A percentile compares a stretch with the other conserved stretches of the same genome.
phyloP scores from a whole-genome alignment of 2,113 vertebrate genomes.

The Trichechus manatus region DNA sequence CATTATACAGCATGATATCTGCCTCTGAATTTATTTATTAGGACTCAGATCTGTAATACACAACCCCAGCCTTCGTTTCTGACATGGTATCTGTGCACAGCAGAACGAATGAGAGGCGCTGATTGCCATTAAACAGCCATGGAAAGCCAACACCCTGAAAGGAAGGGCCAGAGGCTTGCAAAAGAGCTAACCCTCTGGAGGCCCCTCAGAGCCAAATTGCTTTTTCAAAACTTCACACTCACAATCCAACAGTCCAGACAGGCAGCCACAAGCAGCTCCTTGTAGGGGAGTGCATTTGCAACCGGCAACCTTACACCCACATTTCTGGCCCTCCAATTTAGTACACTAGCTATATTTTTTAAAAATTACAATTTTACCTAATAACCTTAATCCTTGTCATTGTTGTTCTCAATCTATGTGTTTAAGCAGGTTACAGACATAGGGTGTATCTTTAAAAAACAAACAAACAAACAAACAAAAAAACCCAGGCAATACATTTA shows the following conservation, averaged over 20 bases:
- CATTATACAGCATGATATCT: conserved; percentile 71
- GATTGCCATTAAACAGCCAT: conserved; percentile 57
- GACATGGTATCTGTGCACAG: conserved; percentile 40
- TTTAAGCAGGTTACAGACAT: conserved; percentile 20
- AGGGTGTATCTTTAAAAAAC: background rate
- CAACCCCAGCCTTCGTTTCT: conserved; percentile 64
- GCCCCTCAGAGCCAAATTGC: conserved; percentile 68
- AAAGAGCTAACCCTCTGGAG: conserved; percentile 48
- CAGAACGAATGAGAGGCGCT: background rate
- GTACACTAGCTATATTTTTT: background rate
- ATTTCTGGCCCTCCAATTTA: conserved; percentile 65
- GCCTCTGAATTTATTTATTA: conserved; percentile 81
- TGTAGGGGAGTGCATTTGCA: conserved; percentile 4
- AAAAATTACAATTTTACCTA: conserved; percentile 64
- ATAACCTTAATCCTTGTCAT: conserved; percentile 45
- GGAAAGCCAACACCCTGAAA: conserved; percentile 63
- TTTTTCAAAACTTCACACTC: conserved; percentile 78
- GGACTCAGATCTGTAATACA: conserved; percentile 75
- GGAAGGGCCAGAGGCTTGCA: conserved; percentile 52
- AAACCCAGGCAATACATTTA: background rate
- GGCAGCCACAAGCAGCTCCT: conserved; percentile 64
- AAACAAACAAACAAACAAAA: background rate
- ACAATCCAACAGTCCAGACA: conserved; percentile 19
- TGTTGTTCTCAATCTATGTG: conserved; percentile 33
- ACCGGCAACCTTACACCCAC: conserved; percentile 54